These are phyloP conservation scores for Petrolisthes manimaculis DNA, from an alignment of 2,888 invertebrate genomes.

Conservation along the genomic window DNA sequence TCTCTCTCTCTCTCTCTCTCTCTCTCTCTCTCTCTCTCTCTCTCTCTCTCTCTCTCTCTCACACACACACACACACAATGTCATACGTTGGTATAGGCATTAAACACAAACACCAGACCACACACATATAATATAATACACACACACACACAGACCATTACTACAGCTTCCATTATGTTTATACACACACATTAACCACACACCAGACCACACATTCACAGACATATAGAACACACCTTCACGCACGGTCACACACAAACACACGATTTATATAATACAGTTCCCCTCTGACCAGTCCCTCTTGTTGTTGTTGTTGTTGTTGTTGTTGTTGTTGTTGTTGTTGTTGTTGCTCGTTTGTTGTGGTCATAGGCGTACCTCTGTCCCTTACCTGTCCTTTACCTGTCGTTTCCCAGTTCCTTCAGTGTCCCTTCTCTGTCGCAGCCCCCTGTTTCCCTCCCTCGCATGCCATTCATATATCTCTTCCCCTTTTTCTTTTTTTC, in stretches of 20 bases:
- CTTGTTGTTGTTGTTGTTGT: neutral
- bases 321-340: neutral
- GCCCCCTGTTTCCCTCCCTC: neutral
- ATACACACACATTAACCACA: neutral
- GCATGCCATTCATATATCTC: neutral
- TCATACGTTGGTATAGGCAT: neutral
- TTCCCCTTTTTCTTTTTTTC: neutral
- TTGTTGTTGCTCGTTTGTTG: too few relatives aligned
- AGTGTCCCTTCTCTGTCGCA: too few relatives aligned
- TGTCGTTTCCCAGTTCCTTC: too few relatives aligned
- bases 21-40: too few relatives aligned
- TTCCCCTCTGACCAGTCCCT: neutral
- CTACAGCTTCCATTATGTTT: neutral
- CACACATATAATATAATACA: neutral
- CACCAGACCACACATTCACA: neutral
- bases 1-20: too few relatives aligned
- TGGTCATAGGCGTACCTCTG: too few relatives aligned
- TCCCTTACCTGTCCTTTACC: too few relatives aligned
- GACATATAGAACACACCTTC: neutral
- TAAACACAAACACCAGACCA: neutral
- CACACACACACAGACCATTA: neutral
- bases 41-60: too few relatives aligned
- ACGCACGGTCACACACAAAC: neutral
- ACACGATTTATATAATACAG: neutral
- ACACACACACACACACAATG: neutral